Evolutionary conservation across 2,888 invertebrate genomes (phyloP).

Genomic region (Scaptomyza polygonia): DNA sequence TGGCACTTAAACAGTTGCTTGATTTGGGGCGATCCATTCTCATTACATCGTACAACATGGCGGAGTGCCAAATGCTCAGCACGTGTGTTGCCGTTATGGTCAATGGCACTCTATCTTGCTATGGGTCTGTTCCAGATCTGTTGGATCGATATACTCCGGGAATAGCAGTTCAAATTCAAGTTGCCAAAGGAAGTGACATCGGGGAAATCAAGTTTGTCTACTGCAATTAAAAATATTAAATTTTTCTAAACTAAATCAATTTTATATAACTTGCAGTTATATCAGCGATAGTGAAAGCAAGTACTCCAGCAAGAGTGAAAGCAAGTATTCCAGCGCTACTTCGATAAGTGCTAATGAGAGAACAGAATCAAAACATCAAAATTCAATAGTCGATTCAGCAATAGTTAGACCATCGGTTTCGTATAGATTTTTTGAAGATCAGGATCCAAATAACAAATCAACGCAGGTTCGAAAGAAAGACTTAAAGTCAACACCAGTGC

Average conservation of each 20-base stretch:
- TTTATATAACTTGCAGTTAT: background rate
- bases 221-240: background rate
- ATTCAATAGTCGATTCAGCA: background rate
- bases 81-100: constrained; percentile 91
- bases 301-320: background rate
- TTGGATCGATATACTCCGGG: constrained; percentile 87
- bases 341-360: background rate
- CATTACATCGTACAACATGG: constrained; percentile 92
- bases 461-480: constrained; percentile 6
- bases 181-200: constrained; percentile 37
- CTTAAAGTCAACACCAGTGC: too few relatives aligned
- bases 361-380: background rate
- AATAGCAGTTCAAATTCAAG: constrained; percentile 83
- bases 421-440: accelerated
- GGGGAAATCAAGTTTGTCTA: background rate
- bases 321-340: background rate
- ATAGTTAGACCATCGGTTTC: background rate
- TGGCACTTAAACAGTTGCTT: constrained; percentile 87
- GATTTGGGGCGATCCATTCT: constrained; percentile 89
- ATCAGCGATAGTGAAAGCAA: background rate
- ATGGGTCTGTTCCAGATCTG: constrained; percentile 89
- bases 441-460: background rate
- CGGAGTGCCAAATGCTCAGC: constrained; percentile 92
- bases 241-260: background rate
- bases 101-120: constrained; percentile 88